These are phyloP conservation scores for Schizaphis graminum DNA, from an alignment of 2,888 invertebrate genomes.

Conservation along the genomic window DNA sequence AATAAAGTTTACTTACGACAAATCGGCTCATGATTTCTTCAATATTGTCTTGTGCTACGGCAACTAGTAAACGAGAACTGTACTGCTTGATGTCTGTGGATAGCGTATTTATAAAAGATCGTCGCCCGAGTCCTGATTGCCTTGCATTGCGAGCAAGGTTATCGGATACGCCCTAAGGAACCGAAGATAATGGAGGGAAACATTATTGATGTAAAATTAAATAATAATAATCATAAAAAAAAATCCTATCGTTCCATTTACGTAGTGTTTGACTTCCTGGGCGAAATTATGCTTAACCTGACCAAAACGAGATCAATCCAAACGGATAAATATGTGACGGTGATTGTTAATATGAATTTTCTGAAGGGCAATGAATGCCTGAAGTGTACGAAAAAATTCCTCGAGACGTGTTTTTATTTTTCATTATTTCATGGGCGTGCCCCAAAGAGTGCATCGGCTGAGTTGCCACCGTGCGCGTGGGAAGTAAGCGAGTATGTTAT, in stretches of 20 bases:
- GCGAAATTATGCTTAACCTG: background rate
- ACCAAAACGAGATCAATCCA: constrained; percentile 54
- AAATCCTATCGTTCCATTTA: constrained; percentile 20
- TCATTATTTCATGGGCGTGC: constrained; percentile 47
- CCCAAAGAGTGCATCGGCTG: constrained; percentile 42
- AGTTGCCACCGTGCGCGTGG: constrained; percentile 36
- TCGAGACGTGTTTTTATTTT: constrained; percentile 34
- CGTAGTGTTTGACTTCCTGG: constrained; percentile 37
- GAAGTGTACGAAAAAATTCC: constrained; percentile 48
- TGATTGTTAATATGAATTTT: constrained; percentile 47
- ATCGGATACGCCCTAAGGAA: constrained; percentile 60
- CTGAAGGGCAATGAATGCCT: constrained; percentile 46
- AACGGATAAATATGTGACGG: constrained; percentile 42
- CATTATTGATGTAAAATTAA: constrained; percentile 13
- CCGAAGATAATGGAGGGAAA: constrained; percentile 32
- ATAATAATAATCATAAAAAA: constrained; percentile 31
- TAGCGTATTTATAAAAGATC: constrained; percentile 55
- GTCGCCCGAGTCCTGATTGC: constrained; percentile 46
- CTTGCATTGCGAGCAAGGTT: constrained; percentile 50
- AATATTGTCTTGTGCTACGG: constrained; percentile 46
- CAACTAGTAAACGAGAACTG: constrained; percentile 56
- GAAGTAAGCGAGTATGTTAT: constrained; percentile 2
- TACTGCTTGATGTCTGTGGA: background rate
- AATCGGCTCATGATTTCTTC: constrained; percentile 63
- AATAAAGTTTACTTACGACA: constrained; percentile 53